Percentiles rank a stretch among this genome's conserved stretches.
Evolutionary conservation across 2,888 invertebrate genomes (phyloP).

Genomic region (Drosophila meridiana): DNA sequence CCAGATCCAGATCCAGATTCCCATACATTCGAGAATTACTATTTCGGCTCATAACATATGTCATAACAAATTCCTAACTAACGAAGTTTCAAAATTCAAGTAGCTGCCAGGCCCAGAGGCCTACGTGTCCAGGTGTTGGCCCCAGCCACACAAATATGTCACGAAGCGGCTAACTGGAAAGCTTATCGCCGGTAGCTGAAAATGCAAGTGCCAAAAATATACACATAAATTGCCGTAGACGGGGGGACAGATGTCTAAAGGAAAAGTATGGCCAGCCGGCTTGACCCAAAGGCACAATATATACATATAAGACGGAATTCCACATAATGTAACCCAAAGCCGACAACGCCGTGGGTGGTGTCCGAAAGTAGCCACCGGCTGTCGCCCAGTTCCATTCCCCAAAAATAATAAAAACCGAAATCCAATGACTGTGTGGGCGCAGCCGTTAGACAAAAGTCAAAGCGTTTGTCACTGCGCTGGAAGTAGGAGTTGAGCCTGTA

Average conservation of each 20-base stretch:
- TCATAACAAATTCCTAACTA: constrained; percentile 69
- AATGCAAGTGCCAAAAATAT: constrained; percentile 64
- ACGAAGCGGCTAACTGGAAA: constrained; percentile 42
- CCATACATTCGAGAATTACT: constrained; percentile 32
- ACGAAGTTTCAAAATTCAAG: constrained; percentile 55
- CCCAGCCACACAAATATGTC: constrained; percentile 52
- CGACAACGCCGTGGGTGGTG: constrained; percentile 70
- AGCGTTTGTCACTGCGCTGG: constrained; percentile 61
- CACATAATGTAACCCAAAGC: constrained; percentile 13
- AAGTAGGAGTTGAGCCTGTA: constrained; percentile 34
- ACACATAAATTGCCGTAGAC: constrained; percentile 56
- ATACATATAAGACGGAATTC: constrained; percentile 1
- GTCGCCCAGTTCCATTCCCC: constrained; percentile 35
- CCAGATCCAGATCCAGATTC: constrained; percentile 39
- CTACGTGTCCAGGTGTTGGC: constrained; percentile 51
- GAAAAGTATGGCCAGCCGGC: constrained; percentile 54
- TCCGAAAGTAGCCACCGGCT: constrained; percentile 42
- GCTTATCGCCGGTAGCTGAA: constrained; percentile 59
- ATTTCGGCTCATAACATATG: constrained; percentile 56
- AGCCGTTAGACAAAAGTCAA: constrained; percentile 54
- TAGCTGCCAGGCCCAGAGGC: constrained; percentile 32
- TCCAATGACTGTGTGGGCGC: constrained; percentile 62
- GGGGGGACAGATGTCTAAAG: constrained; percentile 32
- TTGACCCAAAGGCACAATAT: constrained; percentile 54
- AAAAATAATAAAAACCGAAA: neutral